A percentile compares a stretch with the other conserved stretches of the same genome.
These are phyloP conservation scores for Hermaeophaga mercurialis DNA, from an alignment of 2,888 invertebrate species.

Conservation along the genomic window DNA sequence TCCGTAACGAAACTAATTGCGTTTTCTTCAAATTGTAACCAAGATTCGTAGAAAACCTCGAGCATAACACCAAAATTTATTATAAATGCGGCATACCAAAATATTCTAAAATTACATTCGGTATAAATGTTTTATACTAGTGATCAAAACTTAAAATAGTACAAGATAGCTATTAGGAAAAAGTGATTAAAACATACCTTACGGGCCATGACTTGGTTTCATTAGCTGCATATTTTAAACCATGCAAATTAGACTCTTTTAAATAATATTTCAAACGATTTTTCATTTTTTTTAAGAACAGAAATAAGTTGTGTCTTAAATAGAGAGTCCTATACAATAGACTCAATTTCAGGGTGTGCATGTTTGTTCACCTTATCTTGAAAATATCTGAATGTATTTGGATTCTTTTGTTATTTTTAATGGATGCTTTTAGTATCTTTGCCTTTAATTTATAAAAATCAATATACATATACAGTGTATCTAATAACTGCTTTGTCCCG, in stretches of 20 bases:
- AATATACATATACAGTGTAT: no score
- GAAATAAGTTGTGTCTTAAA: not conserved
- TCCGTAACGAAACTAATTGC: constrained; percentile 60
- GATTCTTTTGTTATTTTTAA: not conserved
- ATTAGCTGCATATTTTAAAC: constrained; percentile 50
- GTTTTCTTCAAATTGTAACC: constrained; percentile 61
- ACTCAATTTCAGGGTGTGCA: no score
- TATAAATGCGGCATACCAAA: constrained; percentile 62
- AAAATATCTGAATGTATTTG: not conserved
- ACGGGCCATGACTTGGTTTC: constrained; percentile 41
- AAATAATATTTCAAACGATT: constrained; percentile 39
- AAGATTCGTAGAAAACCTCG: constrained; percentile 59
- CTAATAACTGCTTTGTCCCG: no score
- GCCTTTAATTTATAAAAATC: no score
- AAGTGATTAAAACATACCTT: constrained; percentile 40
- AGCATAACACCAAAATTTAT: constrained; percentile 58
- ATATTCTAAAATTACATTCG: constrained; percentile 62
- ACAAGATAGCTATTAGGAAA: no score
- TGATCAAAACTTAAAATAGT: no score
- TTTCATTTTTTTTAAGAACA: not conserved
- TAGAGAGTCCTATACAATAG: not conserved
- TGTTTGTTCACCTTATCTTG: no score
- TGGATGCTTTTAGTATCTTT: no score
- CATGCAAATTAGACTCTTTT: constrained; percentile 51
- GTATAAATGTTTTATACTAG: no score